Percentiles rank a stretch among this genome's conserved stretches.
Conservation (phyloP, 2,888 invertebrate species). For the Drosophila villosipedis region DNA sequence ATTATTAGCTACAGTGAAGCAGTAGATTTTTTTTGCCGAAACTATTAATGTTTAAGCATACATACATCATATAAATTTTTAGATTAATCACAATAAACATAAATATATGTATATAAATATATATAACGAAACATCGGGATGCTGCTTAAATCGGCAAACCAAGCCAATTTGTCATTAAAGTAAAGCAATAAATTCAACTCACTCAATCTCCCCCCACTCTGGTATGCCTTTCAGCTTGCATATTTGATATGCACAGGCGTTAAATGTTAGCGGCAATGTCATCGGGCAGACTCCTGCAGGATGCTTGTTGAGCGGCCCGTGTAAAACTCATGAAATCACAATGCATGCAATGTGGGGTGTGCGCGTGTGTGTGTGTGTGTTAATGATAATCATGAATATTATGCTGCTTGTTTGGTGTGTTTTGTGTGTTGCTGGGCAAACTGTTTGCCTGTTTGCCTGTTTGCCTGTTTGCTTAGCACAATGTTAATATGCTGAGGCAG, state of each 20-base stretch:
- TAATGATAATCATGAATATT: conserved; percentile 78
- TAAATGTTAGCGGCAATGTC: conserved; percentile 63
- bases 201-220: not conserved
- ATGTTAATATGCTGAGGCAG: conserved; percentile 62
- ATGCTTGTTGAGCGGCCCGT: conserved; percentile 38
- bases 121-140: not conserved
- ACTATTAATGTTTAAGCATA: not conserved
- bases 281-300: conserved; percentile 45
- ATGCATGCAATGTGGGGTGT: conserved; percentile 30
- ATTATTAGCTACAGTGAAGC: too few relatives aligned
- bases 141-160: not conserved
- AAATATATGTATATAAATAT: not conserved
- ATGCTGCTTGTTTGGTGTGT: conserved; percentile 53
- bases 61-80: not conserved
- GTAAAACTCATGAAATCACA: conserved; percentile 51
- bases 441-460: conserved; percentile 29
- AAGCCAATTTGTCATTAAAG: conserved; percentile 6
- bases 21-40: not conserved
- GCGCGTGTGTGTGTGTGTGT: conserved; percentile 16
- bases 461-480: conserved; percentile 54
- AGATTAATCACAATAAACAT: not conserved
- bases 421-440: conserved; percentile 44
- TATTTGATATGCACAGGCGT: conserved; percentile 57
- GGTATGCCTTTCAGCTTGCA: conserved; percentile 37
- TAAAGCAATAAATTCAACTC: conserved; percentile 9